Base-by-base conservation (phyloP, 2,888 invertebrate species). In the Cephus sareptanus region DNA sequence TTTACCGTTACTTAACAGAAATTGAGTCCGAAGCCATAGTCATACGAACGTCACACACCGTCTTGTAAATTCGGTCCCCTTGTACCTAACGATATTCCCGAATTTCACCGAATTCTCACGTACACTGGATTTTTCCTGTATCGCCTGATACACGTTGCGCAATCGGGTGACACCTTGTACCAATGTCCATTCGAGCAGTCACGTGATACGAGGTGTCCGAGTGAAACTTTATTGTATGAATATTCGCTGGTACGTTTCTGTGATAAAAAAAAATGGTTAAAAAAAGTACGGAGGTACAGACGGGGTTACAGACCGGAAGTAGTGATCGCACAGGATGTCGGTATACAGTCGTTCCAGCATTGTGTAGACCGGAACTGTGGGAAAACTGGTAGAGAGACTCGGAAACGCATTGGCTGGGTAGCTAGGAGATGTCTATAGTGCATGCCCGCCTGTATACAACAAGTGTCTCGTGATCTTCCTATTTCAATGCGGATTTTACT, bases 361-460 rank as follows among this genome's bases (percentile, higher is more conserved):
- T 88, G 87, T 88, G 80, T 79, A 77, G 78, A 87, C 88, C 88
- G 89, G 88, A 89, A 89, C 86, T 89, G 89, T 89, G 89, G 88
- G 89, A 89, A 89, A 88, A 87, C 87, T 87, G 84, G 56, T 23
- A 9, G 40, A 56, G 40, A 56, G 56, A 56, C 56, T 56, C 56
- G 56, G 56, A 56, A 56, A 56, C 56, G 23, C 56, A 56, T 56
- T 56, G 15, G 56, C 23, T 23, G 56, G 23, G 23, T 9, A 56
- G 56, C 56, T 15, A 13, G 56, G 15, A 56, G 56, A 56, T 23
- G 23, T 23, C 56, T 56, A 56, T 1, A 56, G 56, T 56, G 2
- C 23, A 23, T 23, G 56, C 3, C 40, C 23, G 15, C 23, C 0
- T 40, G 56, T 56, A 6, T 23, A 40, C 23, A 56, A 56, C 56